These are phyloP conservation scores for Ophion costatus DNA, from an alignment of 2,888 invertebrate genomes.

Conservation along the genomic window DNA sequence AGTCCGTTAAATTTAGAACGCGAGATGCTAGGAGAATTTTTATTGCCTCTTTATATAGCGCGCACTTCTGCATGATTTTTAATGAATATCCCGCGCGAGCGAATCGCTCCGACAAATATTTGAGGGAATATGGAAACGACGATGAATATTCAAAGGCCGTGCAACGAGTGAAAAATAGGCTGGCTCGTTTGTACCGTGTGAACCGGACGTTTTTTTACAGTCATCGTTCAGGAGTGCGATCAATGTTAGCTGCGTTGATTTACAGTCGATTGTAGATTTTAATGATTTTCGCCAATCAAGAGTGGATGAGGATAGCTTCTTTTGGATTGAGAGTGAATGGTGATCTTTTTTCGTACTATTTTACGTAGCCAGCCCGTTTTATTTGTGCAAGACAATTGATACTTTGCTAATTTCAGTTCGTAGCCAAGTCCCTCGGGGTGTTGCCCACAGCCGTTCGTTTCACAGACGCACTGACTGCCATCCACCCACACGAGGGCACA, in stretches of 20 bases:
- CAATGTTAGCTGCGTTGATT: not conserved
- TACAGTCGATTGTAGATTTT: not conserved
- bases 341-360: no score
- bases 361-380: no score
- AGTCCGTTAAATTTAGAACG: slow-evolving; percentile 1
- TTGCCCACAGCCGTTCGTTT: no score
- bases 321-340: no score
- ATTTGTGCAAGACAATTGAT: no score
- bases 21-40: slow-evolving; percentile 9
- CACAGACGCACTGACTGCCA: no score
- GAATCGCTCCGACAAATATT: not conserved
- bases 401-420: no score
- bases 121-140: not conserved
- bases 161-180: not conserved
- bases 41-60: slow-evolving; percentile 4
- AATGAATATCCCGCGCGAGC: not conserved
- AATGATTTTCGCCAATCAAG: no score
- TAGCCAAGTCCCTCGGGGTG: no score
- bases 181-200: not conserved
- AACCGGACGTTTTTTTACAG: not conserved
- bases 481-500: no score
- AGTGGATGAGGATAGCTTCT: not conserved
- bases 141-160: not conserved
- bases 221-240: not conserved
- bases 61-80: not conserved